phyloP scores from a whole-genome alignment of 2,888 invertebrate genomes.

The Xestia ashworthii region DNA sequence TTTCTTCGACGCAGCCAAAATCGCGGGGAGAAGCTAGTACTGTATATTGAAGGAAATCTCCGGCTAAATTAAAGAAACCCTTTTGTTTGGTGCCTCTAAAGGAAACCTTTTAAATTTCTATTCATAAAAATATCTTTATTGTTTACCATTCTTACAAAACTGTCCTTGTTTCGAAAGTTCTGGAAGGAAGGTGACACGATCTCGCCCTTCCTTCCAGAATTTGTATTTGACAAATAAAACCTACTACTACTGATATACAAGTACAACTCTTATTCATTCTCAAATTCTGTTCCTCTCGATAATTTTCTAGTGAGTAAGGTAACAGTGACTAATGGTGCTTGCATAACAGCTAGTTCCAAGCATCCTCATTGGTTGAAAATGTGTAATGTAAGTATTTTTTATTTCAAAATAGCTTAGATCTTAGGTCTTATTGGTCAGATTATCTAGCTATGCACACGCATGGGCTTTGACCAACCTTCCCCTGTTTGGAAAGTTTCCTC shows the following conservation, averaged over 20 bases:
- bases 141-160: background rate
- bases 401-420: background rate
- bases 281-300: background rate
- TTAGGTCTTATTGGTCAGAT: background rate
- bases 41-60: background rate
- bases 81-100: background rate
- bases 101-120: background rate
- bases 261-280: background rate
- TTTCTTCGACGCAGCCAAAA: background rate
- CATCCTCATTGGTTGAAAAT: background rate
- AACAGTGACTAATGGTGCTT: too few relatives aligned
- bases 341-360: too few relatives aligned
- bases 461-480: background rate
- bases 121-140: background rate
- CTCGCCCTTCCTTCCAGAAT: background rate
- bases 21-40: background rate
- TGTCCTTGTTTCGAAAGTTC: background rate
- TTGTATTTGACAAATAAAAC: background rate
- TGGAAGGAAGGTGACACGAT: background rate
- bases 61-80: background rate
- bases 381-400: background rate
- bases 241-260: background rate
- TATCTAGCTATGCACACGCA: background rate
- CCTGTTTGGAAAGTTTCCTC: constrained; percentile 7
- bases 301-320: background rate